A percentile compares a stretch with the other conserved stretches of the same genome.
Evolutionary conservation across 2,113 vertebrate species (phyloP).

Genomic region (Petromus typicus): DNA sequence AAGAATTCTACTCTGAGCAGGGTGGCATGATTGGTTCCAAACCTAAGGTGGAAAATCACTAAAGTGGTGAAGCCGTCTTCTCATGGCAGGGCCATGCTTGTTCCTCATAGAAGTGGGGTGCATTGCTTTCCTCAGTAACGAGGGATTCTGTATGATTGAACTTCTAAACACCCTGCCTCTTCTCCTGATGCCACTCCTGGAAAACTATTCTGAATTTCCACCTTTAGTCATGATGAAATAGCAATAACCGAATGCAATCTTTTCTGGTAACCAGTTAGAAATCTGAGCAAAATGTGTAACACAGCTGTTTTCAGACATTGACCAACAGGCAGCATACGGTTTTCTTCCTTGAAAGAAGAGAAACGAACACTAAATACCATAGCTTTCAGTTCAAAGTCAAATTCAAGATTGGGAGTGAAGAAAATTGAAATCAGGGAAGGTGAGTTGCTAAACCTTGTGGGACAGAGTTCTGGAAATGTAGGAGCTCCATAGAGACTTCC

Average conservation of each 20-base stretch:
- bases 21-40: background rate
- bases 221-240: background rate
- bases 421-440: background rate
- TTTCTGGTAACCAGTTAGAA: background rate
- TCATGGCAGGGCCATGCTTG: background rate
- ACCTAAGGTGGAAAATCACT: background rate
- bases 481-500: background rate
- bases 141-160: background rate
- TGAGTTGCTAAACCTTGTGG: background rate
- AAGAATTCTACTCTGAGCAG: background rate
- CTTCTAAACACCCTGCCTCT: background rate
- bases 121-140: background rate
- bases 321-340: background rate
- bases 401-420: background rate
- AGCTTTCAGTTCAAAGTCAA: background rate
- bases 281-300: background rate
- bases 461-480: background rate
- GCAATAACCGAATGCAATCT: background rate
- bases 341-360: background rate
- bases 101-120: background rate
- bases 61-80: background rate
- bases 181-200: background rate
- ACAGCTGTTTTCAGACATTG: background rate
- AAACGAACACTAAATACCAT: background rate
- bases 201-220: background rate